Percentiles rank a stretch among this genome's conserved stretches.
Evolutionary conservation across 2,113 vertebrate genomes (phyloP).

Genomic region (Nannospalax galili): DNA sequence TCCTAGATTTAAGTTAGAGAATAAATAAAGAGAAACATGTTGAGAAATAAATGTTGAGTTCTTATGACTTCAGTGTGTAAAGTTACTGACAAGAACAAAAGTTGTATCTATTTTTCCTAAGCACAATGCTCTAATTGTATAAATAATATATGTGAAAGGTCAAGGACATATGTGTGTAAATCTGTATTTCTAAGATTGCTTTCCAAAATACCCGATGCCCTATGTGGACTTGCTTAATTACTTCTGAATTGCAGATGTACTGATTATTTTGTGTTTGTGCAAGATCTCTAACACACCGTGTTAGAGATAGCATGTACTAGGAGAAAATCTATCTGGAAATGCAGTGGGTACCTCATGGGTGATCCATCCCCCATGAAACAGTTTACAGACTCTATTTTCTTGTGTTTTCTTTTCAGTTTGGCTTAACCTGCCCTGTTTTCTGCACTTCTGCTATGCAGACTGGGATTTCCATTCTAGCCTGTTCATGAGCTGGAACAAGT

Average conservation of each 20-base stretch:
- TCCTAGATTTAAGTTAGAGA: background rate
- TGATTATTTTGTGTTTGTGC: background rate
- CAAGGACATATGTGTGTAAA: background rate
- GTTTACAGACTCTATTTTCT: background rate
- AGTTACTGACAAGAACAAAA: conserved; percentile 25
- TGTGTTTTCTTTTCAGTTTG: background rate
- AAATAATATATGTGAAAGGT: background rate
- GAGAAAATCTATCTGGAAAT: background rate
- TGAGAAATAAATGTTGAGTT: conserved; percentile 38
- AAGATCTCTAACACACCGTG: background rate
- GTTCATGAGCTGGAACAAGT: background rate
- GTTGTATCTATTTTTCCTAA: background rate
- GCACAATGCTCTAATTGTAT: conserved; percentile 8
- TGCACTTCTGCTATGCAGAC: background rate
- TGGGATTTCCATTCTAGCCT: background rate
- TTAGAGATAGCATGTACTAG: background rate
- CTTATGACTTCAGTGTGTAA: conserved; percentile 9
- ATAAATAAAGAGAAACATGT: background rate
- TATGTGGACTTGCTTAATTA: background rate
- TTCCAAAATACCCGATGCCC: background rate
- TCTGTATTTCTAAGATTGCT: background rate
- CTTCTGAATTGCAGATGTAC: background rate
- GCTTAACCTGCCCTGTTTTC: background rate
- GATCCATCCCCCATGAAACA: background rate
- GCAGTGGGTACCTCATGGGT: background rate